phyloP scores from a whole-genome alignment of 30 jellyfish, hydroid and myxozoan genomes.

The Clytia hemisphaerica region DNA sequence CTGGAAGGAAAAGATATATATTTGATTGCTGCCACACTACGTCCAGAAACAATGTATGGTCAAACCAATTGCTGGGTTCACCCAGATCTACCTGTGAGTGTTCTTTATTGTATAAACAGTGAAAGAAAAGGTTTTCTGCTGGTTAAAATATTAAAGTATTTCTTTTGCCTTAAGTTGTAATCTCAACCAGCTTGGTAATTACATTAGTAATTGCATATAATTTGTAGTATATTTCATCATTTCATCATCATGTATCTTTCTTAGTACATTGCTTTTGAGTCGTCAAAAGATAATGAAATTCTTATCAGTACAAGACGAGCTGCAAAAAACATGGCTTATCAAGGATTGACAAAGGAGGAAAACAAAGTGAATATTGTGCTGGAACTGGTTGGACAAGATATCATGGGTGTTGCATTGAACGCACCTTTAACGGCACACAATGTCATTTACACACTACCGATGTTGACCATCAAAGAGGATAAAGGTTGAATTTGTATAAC shows the following conservation, averaged over 20 bases:
- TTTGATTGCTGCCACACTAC: constrained; percentile 88
- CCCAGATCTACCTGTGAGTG: constrained; percentile 74
- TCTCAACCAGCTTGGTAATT: neutral
- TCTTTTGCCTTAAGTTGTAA: neutral
- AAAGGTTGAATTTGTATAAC: constrained; percentile 83
- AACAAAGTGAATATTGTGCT: constrained; percentile 69
- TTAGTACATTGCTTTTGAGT: constrained; percentile 81
- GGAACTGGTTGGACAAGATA: constrained; percentile 78
- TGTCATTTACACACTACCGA: constrained; percentile 87
- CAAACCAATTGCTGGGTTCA: constrained; percentile 96
- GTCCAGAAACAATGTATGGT: constrained; percentile 99
- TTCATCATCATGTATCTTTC: neutral
- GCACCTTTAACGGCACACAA: constrained; percentile 78
- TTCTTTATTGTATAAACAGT: neutral
- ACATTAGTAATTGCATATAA: neutral
- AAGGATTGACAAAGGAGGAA: constrained; percentile 77
- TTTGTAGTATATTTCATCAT: neutral
- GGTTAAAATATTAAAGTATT: too few species aligned
- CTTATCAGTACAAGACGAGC: constrained; percentile 73
- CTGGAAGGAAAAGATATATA: constrained; percentile 72
- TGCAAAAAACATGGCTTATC: constrained; percentile 90
- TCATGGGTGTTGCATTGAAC: constrained; percentile 76
- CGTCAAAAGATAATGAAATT: constrained; percentile 50
- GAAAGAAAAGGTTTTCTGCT: too few species aligned
- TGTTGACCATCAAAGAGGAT: constrained; percentile 91